A percentile compares a stretch with the other conserved stretches of the same genome.
phyloP scores from a whole-genome alignment of 2,113 vertebrate species.

The Bothrops jararaca region DNA sequence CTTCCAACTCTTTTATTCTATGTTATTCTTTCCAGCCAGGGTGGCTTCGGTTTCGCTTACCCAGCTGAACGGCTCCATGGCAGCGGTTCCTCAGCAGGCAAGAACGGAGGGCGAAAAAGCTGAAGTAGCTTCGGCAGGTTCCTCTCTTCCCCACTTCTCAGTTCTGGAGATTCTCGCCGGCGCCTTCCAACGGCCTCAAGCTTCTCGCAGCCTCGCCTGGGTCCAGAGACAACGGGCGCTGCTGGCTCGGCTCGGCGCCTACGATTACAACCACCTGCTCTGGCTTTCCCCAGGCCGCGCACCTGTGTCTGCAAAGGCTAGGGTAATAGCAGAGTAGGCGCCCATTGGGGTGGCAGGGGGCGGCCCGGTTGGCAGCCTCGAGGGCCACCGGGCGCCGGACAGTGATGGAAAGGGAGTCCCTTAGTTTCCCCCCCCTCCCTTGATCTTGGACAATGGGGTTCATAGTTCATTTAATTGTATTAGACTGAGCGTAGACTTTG shows the following conservation, averaged over 20 bases:
- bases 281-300: background rate
- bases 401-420: background rate
- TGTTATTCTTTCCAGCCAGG: no score
- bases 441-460: background rate
- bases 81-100: background rate
- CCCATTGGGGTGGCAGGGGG: background rate
- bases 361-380: background rate
- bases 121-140: background rate
- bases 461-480: background rate
- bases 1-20: no score
- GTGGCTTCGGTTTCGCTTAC: background rate
- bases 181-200: background rate
- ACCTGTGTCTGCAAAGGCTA: background rate
- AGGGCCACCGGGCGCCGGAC: background rate
- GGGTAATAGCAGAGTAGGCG: background rate
- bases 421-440: background rate
- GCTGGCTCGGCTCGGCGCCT: background rate
- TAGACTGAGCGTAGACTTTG: background rate
- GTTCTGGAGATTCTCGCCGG: no score
- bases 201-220: background rate
- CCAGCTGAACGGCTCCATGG: background rate
- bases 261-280: background rate
- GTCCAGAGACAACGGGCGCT: background rate
- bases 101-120: fast-evolving
- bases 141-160: no score